phyloP scores from a whole-genome alignment of 2,797 vertebrate genomes.

The Heteromormyrus szaboi region DNA sequence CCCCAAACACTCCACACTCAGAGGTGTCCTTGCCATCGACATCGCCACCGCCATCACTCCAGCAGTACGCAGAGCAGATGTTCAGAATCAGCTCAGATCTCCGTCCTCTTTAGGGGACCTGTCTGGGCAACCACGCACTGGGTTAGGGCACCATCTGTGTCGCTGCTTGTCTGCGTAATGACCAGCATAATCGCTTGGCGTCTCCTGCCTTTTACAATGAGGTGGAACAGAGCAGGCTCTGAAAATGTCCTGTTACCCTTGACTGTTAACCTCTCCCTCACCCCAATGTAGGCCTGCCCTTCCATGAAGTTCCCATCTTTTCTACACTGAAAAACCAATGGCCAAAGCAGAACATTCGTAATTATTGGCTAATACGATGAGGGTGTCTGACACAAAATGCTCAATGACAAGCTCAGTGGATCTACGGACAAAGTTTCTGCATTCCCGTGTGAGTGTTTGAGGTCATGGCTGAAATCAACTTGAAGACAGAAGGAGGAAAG shows the following conservation, averaged over 20 bases:
- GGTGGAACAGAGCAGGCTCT: neutral
- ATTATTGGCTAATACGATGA: neutral
- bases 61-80: neutral
- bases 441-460: slow-evolving; percentile 56
- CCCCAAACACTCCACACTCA: slow-evolving; percentile 55
- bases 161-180: neutral
- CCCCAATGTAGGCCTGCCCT: neutral
- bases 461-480: slow-evolving; percentile 45
- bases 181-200: neutral
- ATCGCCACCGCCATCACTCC: neutral
- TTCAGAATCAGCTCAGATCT: neutral
- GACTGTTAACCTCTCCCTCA: neutral
- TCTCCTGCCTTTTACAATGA: neutral
- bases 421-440: slow-evolving; percentile 41
- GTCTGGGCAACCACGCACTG: neutral
- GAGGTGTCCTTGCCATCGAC: neutral
- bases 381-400: neutral
- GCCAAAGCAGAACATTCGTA: neutral
- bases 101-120: neutral
- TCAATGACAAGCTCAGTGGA: neutral
- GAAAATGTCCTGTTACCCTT: neutral
- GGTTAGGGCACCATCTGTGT: neutral
- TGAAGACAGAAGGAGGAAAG: slow-evolving; percentile 11
- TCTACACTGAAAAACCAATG: neutral
- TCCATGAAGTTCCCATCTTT: neutral